Percentiles rank a stretch among this genome's conserved stretches.
phyloP scores from a whole-genome alignment of 2,797 vertebrate species.

The Anguilla obscura region DNA sequence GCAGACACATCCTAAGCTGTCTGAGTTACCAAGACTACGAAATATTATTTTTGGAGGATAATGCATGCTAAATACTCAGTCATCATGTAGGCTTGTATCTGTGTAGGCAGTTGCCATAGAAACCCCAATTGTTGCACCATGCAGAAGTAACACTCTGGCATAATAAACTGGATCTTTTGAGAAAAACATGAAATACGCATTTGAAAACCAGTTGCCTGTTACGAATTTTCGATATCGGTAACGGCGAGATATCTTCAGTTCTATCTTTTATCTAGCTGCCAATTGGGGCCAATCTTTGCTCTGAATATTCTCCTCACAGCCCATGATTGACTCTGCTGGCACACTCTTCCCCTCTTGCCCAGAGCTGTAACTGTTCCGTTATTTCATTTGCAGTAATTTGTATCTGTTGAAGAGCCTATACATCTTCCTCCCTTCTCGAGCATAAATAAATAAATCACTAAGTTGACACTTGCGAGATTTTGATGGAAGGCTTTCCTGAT shows the following conservation, averaged over 20 bases:
- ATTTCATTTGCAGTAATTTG: constrained; percentile 59
- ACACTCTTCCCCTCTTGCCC: constrained; percentile 50
- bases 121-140: constrained; percentile 71
- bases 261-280: background rate
- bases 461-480: constrained; percentile 22
- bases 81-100: constrained; percentile 63
- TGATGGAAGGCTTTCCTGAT: constrained; percentile 38
- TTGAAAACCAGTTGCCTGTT: background rate
- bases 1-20: constrained; percentile 13
- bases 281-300: background rate
- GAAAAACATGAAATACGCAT: background rate
- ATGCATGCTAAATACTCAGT: constrained; percentile 57
- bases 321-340: constrained; percentile 48
- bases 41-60: constrained; percentile 52
- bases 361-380: constrained; percentile 48
- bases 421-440: constrained; percentile 39
- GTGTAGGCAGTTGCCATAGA: constrained; percentile 70
- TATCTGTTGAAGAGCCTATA: constrained; percentile 48
- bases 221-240: background rate
- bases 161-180: constrained; percentile 45
- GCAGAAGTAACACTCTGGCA: constrained; percentile 64
- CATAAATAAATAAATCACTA: constrained; percentile 29
- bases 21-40: constrained; percentile 51
- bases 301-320: constrained; percentile 42
- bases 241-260: background rate